Percentiles rank a stretch among this genome's conserved stretches.
Evolutionary conservation across 2,888 invertebrate genomes (phyloP).

Genomic region (Proisotoma minuta): DNA sequence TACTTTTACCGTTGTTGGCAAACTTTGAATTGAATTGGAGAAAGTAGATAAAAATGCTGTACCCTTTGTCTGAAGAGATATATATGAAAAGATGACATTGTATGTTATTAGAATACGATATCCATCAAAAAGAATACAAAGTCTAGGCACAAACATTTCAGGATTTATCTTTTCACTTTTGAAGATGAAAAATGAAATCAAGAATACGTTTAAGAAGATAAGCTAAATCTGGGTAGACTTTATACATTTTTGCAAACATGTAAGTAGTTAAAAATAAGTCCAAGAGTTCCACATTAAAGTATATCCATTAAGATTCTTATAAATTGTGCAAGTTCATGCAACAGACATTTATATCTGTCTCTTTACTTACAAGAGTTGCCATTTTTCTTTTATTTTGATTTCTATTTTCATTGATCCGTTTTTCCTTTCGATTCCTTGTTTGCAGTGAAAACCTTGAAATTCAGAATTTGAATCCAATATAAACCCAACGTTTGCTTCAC

Average conservation of each 20-base stretch:
- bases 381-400: no score
- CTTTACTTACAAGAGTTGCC: no score
- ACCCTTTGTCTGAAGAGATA: no score
- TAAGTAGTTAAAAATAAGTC: no score
- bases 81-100: no score
- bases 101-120: no score
- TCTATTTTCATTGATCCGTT: no score
- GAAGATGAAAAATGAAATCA: slow-evolving; percentile 13
- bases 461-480: not conserved
- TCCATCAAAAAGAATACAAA: no score
- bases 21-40: not conserved
- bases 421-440: not conserved
- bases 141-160: no score
- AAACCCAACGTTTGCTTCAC: no score
- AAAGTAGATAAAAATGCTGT: no score
- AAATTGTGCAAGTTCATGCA: slow-evolving; percentile 14
- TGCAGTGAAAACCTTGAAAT: not conserved
- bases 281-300: slow-evolving; percentile 4
- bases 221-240: not conserved
- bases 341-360: slow-evolving; percentile 13
- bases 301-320: slow-evolving; percentile 13
- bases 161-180: no score
- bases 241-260: slow-evolving; percentile 17
- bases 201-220: not conserved
- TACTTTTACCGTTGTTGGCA: not conserved